Percentiles rank a stretch among this genome's conserved stretches.
phyloP scores from a whole-genome alignment of 2,797 vertebrate genomes.

The Tinamus major region DNA sequence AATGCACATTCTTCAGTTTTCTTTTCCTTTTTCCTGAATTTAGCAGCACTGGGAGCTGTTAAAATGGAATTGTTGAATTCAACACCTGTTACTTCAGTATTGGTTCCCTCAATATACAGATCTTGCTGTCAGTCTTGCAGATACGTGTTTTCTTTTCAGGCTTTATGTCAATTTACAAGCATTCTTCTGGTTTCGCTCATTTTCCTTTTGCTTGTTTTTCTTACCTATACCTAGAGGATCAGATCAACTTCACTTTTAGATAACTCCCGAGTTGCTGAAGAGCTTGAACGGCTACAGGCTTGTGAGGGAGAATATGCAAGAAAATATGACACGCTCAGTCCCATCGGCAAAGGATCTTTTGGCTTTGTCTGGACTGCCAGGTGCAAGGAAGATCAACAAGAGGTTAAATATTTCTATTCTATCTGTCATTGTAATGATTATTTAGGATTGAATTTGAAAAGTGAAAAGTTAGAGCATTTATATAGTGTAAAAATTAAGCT shows the following conservation, averaged over 20 bases:
- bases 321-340: conserved; percentile 86
- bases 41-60: background rate
- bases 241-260: conserved; percentile 59
- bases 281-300: conserved; percentile 87
- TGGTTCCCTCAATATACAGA: background rate
- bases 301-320: conserved; percentile 89
- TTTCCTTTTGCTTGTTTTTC: background rate
- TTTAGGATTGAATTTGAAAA: background rate
- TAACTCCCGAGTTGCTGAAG: conserved; percentile 65
- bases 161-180: background rate
- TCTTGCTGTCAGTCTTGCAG: background rate
- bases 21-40: background rate
- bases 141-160: background rate
- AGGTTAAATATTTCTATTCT: conserved; percentile 78
- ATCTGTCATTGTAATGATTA: background rate
- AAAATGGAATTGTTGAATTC: background rate
- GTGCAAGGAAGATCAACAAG: conserved; percentile 79
- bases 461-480: background rate
- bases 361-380: conserved; percentile 93
- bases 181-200: background rate
- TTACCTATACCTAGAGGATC: conserved; percentile 21
- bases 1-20: background rate
- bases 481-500: background rate
- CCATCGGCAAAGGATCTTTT: conserved; percentile 92
- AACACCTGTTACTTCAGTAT: background rate